Evolutionary conservation across 1,140 invertebrate genomes (phyloP), one percentile per base, ranked within the genome.

Genomic region (Heliconius melpomene): DNA sequence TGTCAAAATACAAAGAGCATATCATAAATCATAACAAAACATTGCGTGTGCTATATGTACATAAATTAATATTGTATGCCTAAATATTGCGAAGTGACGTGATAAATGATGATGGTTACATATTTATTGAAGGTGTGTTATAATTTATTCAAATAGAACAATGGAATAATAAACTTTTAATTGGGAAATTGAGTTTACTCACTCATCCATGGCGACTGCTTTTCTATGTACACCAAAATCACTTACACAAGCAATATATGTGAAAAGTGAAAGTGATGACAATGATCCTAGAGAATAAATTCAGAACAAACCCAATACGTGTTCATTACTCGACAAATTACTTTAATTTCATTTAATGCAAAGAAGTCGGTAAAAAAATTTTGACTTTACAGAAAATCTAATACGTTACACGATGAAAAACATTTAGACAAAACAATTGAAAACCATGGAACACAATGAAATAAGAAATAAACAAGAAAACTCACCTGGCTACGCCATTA

Each of bases 401-500:
- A 91, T 93, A 92, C 89, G 92, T 90, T 92, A 89, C 89, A 90
- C 91, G 85, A 88, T 90, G 88, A 89, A 90, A 92, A 90, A 90
- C 89, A 93, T 93, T 89, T 90, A 88, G 87, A 89, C 86, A 93
- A 94, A 93, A 94, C 93, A 93, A 94, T 84, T 93, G 92, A 93
- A 94, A 89, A 87, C 87, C 84, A 90, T 91, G 86, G 93, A 94
- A 93, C 90, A 88, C 88, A 82, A 91, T 91, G 91, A 93, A 94
- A 92, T 92, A 90, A 90, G 89, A 93, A 92, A 94, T 92, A 93
- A 94, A 93, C 91, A 93, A 93, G 89, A 91, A 93, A 93, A 92
- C 93, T 93, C 91, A 94, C 93, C 93, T 93, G 92, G 92, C 93
- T 94, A 94, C 93, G 93, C 93, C 93, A 94, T 94, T 94, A 94